Base-by-base conservation (phyloP, 1,140 invertebrate species). In the Thaumetopoea pityocampa region DNA sequence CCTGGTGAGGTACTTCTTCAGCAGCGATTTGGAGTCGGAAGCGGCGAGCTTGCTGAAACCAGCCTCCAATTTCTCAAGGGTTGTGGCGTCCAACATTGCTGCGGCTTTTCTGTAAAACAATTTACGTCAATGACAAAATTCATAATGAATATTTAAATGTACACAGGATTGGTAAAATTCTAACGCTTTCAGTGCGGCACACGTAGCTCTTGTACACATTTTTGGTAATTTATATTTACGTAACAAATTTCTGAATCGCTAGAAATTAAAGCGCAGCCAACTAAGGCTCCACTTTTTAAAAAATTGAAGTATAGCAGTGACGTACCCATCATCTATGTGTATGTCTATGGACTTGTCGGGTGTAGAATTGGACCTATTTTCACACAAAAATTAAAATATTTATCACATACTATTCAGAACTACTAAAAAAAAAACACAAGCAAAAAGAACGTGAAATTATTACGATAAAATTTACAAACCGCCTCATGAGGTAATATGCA, bases 1-100 rank as follows among this genome's bases (percentile, higher is more conserved):
- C 84, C 91, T 92, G 62, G 94, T 93, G 33, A 98, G 89, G 86
- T 96, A 93, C 82, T 98, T 98, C 89, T 98, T 98, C 87, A 98
- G 86, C 68, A 98, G 88, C 27, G 96, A 98, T 85, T 98, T 96
- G 81, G 95, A 97, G 83, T 96, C 93, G 38, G 95, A 95, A 50
- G 87, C 91, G 52, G 90, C 87, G 62, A 98, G 87, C 87, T 97
- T 97, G 88, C 92, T 90, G 87, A 91, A 97, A 62, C 94, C 94
- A 76, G 92, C 90, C 86, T 97, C 94, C 85, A 97, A 86, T 88
- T 96, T 96, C 71, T 96, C 93, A 72, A 95, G 82, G 67, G 92
- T 91, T 83, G 91, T 93, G 64, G 93, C 91, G 87, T 96, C 94
- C 86, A 95, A 93, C 93, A 95, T 95, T 65, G 87, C 90, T 88